These are phyloP conservation scores for Dipus sagitta DNA, from an alignment of 2,797 vertebrate species.

Conservation along the genomic window DNA sequence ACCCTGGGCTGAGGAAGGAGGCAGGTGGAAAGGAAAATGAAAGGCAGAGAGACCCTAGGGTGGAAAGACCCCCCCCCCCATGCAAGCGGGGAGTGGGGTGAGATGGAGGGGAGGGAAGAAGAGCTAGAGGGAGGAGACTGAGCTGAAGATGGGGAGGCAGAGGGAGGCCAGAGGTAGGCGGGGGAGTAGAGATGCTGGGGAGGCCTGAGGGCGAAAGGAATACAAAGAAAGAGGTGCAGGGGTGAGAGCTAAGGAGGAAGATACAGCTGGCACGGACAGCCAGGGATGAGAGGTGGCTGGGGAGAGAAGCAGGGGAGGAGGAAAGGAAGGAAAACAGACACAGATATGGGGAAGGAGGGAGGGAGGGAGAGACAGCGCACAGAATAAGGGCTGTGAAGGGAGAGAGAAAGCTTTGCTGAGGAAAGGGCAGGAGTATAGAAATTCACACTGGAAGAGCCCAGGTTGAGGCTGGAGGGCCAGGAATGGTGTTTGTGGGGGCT, in stretches of 20 bases:
- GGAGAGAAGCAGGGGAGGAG: too few species aligned
- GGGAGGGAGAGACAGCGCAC: slow-evolving; percentile 37
- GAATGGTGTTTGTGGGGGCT: slow-evolving; percentile 44
- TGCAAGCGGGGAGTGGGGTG: slow-evolving; percentile 67
- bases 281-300: too few species aligned
- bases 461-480: slow-evolving; percentile 28
- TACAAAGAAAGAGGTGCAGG: slow-evolving; percentile 78
- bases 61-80: slow-evolving; percentile 57
- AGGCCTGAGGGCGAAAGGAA: slow-evolving; percentile 69
- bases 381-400: slow-evolving; percentile 29
- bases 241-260: slow-evolving; percentile 61
- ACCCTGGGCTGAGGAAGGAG: slow-evolving; percentile 36
- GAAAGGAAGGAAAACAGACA: not conserved
- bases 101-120: slow-evolving; percentile 61
- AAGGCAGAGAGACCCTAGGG: slow-evolving; percentile 38
- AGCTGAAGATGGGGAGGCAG: slow-evolving; percentile 78
- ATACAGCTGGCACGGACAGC: not conserved
- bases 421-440: slow-evolving; percentile 47
- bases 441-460: slow-evolving; percentile 53
- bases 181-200: slow-evolving; percentile 75
- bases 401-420: slow-evolving; percentile 48
- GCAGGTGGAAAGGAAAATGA: not conserved
- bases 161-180: slow-evolving; percentile 65
- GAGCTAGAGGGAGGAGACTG: slow-evolving; percentile 78
- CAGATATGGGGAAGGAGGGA: not conserved